A percentile compares a stretch with the other conserved stretches of the same genome.
Conservation (phyloP, 2,113 vertebrate species). For the Brienomyrus longianalis region DNA sequence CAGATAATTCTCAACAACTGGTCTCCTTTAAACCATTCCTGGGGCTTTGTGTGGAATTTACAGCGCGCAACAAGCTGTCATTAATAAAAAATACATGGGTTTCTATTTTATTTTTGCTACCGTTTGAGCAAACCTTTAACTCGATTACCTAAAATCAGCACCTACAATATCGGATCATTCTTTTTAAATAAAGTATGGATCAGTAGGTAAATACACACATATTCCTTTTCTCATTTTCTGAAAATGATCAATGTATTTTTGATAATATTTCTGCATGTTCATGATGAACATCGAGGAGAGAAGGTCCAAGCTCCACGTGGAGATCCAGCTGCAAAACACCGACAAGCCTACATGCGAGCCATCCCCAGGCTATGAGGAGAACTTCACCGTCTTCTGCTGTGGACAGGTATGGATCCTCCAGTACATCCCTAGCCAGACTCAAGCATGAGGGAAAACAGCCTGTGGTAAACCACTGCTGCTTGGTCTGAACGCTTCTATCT, state of each 20-base stretch:
- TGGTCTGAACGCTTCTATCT: background rate
- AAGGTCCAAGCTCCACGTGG: background rate
- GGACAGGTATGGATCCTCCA: background rate
- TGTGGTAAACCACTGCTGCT: background rate
- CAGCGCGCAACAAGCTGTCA: background rate
- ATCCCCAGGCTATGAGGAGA: background rate
- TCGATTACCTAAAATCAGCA: background rate
- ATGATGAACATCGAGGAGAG: background rate
- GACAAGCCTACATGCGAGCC: background rate
- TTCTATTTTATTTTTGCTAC: background rate
- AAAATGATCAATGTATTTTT: background rate
- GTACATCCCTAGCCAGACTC: background rate
- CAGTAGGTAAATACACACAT: background rate
- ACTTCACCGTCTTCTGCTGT: background rate
- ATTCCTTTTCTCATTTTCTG: background rate
- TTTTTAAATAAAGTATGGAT: background rate
- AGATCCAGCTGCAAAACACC: background rate
- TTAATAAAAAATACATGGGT: background rate
- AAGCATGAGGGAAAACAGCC: background rate
- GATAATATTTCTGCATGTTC: background rate
- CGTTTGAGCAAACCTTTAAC: background rate
- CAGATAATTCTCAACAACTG: background rate
- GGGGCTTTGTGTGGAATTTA: background rate
- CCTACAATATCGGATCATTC: background rate
- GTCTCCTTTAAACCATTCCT: background rate